These are phyloP conservation scores for Patella caerulea DNA, from an alignment of 2,888 invertebrate species.

Conservation along the genomic window DNA sequence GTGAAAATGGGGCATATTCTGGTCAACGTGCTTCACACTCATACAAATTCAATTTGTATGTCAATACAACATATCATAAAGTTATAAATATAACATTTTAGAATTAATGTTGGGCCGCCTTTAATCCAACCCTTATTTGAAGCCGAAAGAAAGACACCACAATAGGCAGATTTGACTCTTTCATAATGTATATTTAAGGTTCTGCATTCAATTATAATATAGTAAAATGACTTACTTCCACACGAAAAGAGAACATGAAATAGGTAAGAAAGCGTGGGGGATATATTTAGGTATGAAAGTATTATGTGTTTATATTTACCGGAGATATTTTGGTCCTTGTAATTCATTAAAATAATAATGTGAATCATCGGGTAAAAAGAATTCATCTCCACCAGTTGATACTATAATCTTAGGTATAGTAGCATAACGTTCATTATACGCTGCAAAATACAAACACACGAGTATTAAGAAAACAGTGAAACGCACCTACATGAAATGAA, in stretches of 20 bases:
- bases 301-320: conserved; percentile 38
- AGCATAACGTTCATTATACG: conserved; percentile 55
- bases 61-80: too few relatives aligned
- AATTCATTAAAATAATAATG: conserved; percentile 55
- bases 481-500: too few relatives aligned
- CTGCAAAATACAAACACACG: conserved; percentile 33
- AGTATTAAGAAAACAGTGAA: too few relatives aligned
- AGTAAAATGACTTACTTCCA: not conserved
- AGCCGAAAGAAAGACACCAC: too few relatives aligned
- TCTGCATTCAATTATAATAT: not conserved
- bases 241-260: not conserved
- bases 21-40: too few relatives aligned
- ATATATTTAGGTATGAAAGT: too few relatives aligned
- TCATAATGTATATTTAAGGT: not conserved
- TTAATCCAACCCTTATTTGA: not conserved
- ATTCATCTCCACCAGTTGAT: conserved; percentile 61
- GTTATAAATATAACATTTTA: too few relatives aligned
- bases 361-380: conserved; percentile 62
- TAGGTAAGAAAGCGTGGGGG: not conserved
- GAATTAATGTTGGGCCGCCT: not conserved
- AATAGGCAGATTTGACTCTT: too few relatives aligned
- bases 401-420: conserved; percentile 56
- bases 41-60: too few relatives aligned
- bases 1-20: too few relatives aligned
- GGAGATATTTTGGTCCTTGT: conserved; percentile 49